Base-by-base conservation (phyloP, 2,113 vertebrate genomes). In the Vicugna pacos region DNA sequence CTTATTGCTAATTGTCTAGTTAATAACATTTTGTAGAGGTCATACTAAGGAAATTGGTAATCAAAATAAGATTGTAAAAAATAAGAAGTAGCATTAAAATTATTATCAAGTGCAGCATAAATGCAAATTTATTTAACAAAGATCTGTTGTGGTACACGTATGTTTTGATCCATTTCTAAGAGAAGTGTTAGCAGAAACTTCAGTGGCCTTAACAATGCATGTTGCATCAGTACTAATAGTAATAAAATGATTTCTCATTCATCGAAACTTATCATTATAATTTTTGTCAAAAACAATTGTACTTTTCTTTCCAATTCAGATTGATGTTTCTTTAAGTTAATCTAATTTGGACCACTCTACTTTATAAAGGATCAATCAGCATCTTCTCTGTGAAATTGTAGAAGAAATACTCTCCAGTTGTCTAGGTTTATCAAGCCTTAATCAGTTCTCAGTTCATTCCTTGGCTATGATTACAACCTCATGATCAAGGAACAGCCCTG, bases 51-150 rank as follows among this genome's bases (percentile, higher is more conserved):
- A 83, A 83, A 83, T 22, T 1, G 2, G 5, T 32, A 90, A 69
- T 32, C 26, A 84, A 94, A 69, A 48, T 79, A 52, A 76, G 5
- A 56, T 17, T 69, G 4, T 42, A 69, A 93, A 96, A 93, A 92
- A 46, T 32, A 1, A 77, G 50, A 12, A 4, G 24, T 13, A 77
- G 1, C 7, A 60, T 82, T 80, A 84, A 77, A 76, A 91, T 81
- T 72, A 48, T 32, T 62, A 69, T 76, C n/a, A 85, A 89, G 9
- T 38, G 10, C 22, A 72, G 10, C 8, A 75, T 14, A 86, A 70
- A n/a, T 62, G 32, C 19, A 81, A 89, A 79, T 48, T 35, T 91
- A 54, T 58, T 17, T 80, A 52, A 81, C 30, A 89, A 82, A 65
- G 15, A 26, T 48, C 8, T 81, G 10, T 30, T 65, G 30, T 24